Evolutionary conservation across 2,113 vertebrate genomes (phyloP), one percentile per base, ranked within the genome.

Genomic region (Jacana jacana): DNA sequence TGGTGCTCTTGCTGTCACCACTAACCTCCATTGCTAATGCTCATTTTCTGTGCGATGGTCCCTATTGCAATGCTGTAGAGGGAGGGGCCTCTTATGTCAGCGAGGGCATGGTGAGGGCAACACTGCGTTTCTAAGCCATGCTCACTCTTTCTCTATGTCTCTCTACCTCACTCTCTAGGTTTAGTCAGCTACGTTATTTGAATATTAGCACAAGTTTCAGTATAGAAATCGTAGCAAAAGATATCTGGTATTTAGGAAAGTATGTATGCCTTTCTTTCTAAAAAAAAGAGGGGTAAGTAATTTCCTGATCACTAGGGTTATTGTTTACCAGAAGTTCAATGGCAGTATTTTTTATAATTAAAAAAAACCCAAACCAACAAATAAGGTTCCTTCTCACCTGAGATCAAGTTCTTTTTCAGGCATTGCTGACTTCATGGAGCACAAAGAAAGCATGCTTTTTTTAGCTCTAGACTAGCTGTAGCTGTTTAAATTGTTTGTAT

Each of bases 21-120:
- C 17, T 48, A 68, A 37, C 66, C 20, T 69, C 57, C 3, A 1
- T 37, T 55, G 9, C 54, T 25, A 6, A 17, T 0, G 0, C 15
- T 63, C 24, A 31, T 11, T 65, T 66, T 39, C 39, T 15, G 11
- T n/a, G 15, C 7, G 19, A n/a, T 24, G 10, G 16, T 66, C 40
- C 65, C 39, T 79, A 23, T n/a, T 31, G 19, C 33, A 82, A 27
- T 6, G 10, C 31, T 51, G 24, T 9, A 22, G 39, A 85, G 39
- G 18, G 51, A 72, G 42, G 63, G 25, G 42, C 14, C 24, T 65
- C 35, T 33, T 20, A 11, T 2, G 4, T 33, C 81, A 79, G 23
- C 0, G 0, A 35, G 6, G 51, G 28, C 44, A 42, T 0, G 15
- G 30, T 30, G 13, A 85, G 77, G 46, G 8, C 23, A 68, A 9